Evolutionary conservation across 2,113 vertebrate genomes (phyloP).

Genomic region (Sceloporus tristichus): DNA sequence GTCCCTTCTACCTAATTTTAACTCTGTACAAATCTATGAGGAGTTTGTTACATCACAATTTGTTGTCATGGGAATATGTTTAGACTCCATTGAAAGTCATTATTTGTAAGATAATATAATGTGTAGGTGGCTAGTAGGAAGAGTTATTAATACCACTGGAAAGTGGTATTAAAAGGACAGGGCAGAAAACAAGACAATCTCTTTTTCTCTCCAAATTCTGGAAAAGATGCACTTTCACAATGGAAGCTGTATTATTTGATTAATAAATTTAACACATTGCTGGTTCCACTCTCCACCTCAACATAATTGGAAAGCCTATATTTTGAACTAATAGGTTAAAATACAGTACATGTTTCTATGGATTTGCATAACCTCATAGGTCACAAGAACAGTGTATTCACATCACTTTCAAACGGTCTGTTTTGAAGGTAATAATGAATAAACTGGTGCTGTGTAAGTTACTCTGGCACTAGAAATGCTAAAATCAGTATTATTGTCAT

Average conservation of each 20-base stretch:
- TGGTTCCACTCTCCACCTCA: conserved; percentile 20
- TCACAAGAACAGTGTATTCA: conserved; percentile 9
- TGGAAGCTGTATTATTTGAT: not conserved
- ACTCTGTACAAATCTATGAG: conserved; percentile 48
- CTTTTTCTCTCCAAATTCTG: not conserved
- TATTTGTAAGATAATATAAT: not conserved
- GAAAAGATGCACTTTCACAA: conserved; percentile 24
- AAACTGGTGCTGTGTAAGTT: not conserved
- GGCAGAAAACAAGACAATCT: not conserved
- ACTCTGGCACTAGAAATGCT: not conserved
- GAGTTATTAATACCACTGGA: not conserved
- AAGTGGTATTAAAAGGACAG: not conserved
- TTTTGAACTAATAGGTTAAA: conserved; percentile 44
- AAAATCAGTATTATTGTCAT: too few relatives aligned
- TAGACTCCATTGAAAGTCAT: conserved; percentile 31
- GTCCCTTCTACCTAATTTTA: conserved; percentile 17
- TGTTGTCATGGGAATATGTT: conserved; percentile 63
- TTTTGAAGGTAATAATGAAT: conserved; percentile 17
- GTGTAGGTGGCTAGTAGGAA: conserved; percentile 10
- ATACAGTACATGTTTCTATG: conserved; percentile 33
- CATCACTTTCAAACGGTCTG: conserved; percentile 34
- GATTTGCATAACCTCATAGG: not conserved
- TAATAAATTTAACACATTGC: conserved; percentile 42
- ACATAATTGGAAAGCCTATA: not conserved
- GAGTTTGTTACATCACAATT: conserved; percentile 42